phyloP scores from a whole-genome alignment of 2,888 invertebrate species.

The Trissoscelio sp. region DNA sequence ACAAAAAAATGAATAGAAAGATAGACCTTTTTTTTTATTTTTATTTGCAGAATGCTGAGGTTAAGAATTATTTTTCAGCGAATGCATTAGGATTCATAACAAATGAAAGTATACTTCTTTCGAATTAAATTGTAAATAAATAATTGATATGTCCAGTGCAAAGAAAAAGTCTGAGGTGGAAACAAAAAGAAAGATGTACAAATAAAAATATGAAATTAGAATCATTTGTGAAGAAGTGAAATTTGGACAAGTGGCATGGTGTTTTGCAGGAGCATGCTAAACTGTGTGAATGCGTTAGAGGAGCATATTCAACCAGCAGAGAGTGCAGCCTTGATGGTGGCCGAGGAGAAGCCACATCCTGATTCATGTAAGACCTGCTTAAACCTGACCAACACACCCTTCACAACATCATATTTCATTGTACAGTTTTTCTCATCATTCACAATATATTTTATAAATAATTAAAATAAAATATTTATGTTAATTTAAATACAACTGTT shows the following conservation, averaged over 20 bases:
- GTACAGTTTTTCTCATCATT: too few relatives aligned
- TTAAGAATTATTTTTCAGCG: slow-evolving; percentile 8
- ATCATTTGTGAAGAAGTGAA: slow-evolving; percentile 59
- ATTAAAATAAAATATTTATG: too few relatives aligned
- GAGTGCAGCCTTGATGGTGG: slow-evolving; percentile 90
- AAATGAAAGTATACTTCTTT: not conserved
- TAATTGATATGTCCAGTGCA: slow-evolving; percentile 49
- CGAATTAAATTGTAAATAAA: slow-evolving; percentile 28
- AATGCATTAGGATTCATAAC: not conserved
- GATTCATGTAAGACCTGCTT: slow-evolving; percentile 90
- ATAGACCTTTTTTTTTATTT: too few relatives aligned
- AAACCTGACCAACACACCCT: slow-evolving; percentile 57
- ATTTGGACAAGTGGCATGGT: slow-evolving; percentile 82
- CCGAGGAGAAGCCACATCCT: slow-evolving; percentile 91
- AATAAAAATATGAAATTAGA: slow-evolving; percentile 57
- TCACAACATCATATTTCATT: slow-evolving; percentile 41
- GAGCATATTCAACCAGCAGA: slow-evolving; percentile 93
- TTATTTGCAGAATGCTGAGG: slow-evolving; percentile 15
- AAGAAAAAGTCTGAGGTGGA: slow-evolving; percentile 59
- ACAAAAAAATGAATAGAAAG: not conserved
- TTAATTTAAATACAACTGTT: too few relatives aligned
- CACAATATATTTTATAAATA: too few relatives aligned
- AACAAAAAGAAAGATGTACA: slow-evolving; percentile 63
- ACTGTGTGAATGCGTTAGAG: slow-evolving; percentile 97
- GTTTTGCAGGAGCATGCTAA: slow-evolving; percentile 95